phyloP scores from a whole-genome alignment of 2,797 vertebrate genomes.

The Diplodus puntazzo region DNA sequence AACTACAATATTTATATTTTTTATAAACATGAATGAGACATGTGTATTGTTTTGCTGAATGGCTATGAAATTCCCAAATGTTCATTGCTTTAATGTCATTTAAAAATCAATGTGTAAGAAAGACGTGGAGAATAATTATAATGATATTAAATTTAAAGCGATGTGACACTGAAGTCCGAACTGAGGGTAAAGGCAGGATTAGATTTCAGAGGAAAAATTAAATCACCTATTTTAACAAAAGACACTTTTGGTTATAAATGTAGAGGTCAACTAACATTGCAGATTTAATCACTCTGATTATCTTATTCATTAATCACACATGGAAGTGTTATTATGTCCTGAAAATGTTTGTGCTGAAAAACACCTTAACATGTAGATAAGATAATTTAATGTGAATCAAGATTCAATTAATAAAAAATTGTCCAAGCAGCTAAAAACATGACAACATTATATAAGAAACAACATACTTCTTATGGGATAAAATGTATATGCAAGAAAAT shows the following conservation, averaged over 20 bases:
- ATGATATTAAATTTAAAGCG: background rate
- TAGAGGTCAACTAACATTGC: background rate
- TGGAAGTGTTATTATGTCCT: background rate
- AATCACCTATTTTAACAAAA: background rate
- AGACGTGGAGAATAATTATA: background rate
- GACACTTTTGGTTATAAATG: background rate
- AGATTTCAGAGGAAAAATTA: background rate
- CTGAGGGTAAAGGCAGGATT: background rate
- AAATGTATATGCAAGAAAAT: too few relatives aligned
- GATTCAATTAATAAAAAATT: too few relatives aligned
- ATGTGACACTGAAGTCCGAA: background rate
- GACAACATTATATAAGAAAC: background rate
- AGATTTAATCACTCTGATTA: background rate
- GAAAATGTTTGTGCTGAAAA: background rate
- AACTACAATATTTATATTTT: background rate
- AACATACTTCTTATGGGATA: background rate
- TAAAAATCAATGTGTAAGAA: background rate
- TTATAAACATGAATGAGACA: constrained; percentile 12
- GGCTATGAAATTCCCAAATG: background rate
- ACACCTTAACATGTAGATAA: background rate
- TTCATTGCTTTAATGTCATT: background rate
- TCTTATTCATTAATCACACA: background rate
- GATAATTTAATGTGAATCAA: background rate
- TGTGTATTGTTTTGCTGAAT: background rate
- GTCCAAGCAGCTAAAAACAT: background rate